A percentile compares a stretch with the other conserved stretches of the same genome.
Evolutionary conservation across 2,113 vertebrate genomes (phyloP).

Genomic region (Meles meles): DNA sequence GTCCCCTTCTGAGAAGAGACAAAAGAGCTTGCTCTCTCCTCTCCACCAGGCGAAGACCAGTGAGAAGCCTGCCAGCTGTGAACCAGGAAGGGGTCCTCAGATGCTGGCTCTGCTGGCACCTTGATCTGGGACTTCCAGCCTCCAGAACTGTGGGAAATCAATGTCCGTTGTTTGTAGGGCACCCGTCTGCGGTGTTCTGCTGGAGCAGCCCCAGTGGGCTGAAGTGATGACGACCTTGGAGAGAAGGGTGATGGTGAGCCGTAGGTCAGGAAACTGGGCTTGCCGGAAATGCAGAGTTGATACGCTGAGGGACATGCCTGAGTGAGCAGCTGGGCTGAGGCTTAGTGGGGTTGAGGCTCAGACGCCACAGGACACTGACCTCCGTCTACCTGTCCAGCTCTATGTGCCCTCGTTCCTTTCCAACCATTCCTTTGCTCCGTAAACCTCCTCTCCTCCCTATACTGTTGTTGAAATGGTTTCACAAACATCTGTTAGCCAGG

Average conservation of each 20-base stretch:
- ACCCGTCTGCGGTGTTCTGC: neutral
- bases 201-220: neutral
- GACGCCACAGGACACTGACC: neutral
- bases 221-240: neutral
- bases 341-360: too few relatives aligned
- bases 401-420: neutral
- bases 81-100: neutral
- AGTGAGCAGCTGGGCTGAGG: neutral
- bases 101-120: too few relatives aligned
- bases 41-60: neutral
- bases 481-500: neutral
- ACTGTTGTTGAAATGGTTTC: neutral
- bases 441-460: neutral
- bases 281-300: neutral
- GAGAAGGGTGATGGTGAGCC: neutral
- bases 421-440: neutral
- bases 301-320: fast-evolving
- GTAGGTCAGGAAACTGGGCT: neutral
- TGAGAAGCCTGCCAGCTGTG: neutral
- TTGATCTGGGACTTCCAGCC: neutral
- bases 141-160: neutral
- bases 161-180: neutral
- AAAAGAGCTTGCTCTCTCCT: neutral
- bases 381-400: neutral
- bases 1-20: neutral